Base-by-base conservation (phyloP, 2,113 vertebrate species). In the Mesoclemmys tuberculata region DNA sequence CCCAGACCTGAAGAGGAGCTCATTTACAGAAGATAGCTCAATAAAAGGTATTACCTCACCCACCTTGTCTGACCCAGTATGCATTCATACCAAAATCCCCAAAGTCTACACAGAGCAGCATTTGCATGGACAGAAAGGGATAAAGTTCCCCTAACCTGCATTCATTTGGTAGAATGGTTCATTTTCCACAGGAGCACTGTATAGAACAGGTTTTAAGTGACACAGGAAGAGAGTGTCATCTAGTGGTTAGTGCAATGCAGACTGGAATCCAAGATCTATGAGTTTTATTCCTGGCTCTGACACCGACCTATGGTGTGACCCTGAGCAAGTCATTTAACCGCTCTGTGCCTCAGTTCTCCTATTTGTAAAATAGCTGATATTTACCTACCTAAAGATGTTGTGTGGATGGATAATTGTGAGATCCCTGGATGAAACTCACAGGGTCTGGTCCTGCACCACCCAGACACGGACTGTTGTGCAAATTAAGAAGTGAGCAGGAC, bases 311-410 rank as follows among this genome's bases (percentile, higher is more conserved):
- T 35, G 14, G 12, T 61, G 58, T 61, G 14, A 61, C 13, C 29
- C 58, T 16, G 29, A 61, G 29, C 29, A 61, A 71, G 19, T 38
- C 19, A 52, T 31, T 68, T 10, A 35, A 29, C 18, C 0, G 0
- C 29, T 31, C 1, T 1, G 41, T 6, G 77, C 51, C 29, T 75
- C n/a, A 41, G 49, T 55, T 68, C 55, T 35, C 14, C 41, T 10
- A 1, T 18, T 38, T 21, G 29, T 74, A 52, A 87, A 83, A 38
- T 0, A 0, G 22, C 4, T 4, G 31, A 52, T 7, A n/a, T 35
- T 10, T 29, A 79, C 16, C 24, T 26, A 58, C 46, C 56, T 38
- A 80, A 56, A 83, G 35, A 27, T 1, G 0, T 29, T 68, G 27
- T 19, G n/a, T 1, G n/a, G 46, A 31, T 87, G 19, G 38, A 82